Evolutionary conservation across 2,797 vertebrate genomes (phyloP).

Genomic region (Macropus fuliginosus): DNA sequence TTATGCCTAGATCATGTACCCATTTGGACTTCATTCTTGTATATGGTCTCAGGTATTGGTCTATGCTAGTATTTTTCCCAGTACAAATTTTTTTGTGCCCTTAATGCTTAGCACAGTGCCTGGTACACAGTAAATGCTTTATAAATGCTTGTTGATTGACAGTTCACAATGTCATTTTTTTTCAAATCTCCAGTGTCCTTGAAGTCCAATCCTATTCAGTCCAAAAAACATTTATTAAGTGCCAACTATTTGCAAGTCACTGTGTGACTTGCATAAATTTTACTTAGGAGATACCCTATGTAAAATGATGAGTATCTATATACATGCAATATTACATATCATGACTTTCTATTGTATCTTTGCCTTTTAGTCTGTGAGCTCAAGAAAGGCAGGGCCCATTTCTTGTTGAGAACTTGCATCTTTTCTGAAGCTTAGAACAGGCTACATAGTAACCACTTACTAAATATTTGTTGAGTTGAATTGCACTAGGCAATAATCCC

Average conservation of each 20-base stretch:
- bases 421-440: background rate
- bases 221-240: background rate
- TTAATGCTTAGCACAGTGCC: background rate
- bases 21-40: too few relatives aligned
- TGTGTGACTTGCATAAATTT: background rate
- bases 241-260: background rate
- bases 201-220: background rate
- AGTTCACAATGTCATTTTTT: background rate
- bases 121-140: background rate
- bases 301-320: background rate
- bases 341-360: background rate
- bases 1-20: too few relatives aligned
- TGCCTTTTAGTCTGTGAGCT: background rate
- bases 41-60: too few relatives aligned
- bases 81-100: background rate
- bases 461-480: background rate
- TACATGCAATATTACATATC: background rate
- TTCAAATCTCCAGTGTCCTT: background rate
- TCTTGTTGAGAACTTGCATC: background rate
- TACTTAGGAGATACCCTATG: background rate
- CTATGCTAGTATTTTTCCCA: background rate
- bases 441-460: background rate
- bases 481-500: background rate
- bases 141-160: background rate
- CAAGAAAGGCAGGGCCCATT: background rate